These are phyloP conservation scores for Babylonia areolata DNA, from an alignment of 1,140 invertebrate genomes.

Conservation along the genomic window DNA sequence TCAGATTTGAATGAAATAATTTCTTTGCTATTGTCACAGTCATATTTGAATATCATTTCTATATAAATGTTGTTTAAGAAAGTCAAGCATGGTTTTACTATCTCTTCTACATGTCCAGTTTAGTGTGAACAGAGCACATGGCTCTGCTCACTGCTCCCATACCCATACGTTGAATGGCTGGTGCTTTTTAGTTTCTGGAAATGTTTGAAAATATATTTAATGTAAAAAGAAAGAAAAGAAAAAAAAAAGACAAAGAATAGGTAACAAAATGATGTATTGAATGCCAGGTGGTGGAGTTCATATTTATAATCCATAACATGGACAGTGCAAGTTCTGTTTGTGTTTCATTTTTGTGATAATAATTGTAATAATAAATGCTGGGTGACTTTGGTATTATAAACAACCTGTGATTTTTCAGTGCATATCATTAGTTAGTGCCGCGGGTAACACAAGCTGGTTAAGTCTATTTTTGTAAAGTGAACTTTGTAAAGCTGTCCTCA, in stretches of 20 bases:
- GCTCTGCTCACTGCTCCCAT: not conserved
- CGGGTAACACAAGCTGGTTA: not conserved
- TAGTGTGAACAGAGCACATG: not conserved
- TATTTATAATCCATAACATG: not conserved
- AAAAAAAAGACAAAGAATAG: not conserved
- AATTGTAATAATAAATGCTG: not conserved
- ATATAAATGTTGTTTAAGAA: not conserved
- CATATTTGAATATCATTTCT: too few relatives aligned
- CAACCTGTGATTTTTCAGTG: not conserved
- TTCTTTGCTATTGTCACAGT: too few relatives aligned
- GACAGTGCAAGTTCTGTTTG: not conserved
- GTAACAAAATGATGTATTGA: not conserved
- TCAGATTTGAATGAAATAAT: too few relatives aligned
- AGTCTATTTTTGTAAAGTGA: not conserved
- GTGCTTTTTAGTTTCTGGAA: not conserved
- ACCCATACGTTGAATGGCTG: not conserved
- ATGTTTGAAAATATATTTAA: not conserved
- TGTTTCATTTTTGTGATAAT: not conserved
- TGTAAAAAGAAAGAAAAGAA: not conserved
- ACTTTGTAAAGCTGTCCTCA: not conserved
- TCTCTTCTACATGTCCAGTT: not conserved
- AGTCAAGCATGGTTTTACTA: not conserved
- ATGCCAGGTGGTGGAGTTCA: not conserved
- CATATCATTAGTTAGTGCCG: not conserved
- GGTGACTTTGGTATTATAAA: not conserved